phyloP scores from a whole-genome alignment of 2,888 invertebrate genomes.

The Agonopterix subpropinquella region DNA sequence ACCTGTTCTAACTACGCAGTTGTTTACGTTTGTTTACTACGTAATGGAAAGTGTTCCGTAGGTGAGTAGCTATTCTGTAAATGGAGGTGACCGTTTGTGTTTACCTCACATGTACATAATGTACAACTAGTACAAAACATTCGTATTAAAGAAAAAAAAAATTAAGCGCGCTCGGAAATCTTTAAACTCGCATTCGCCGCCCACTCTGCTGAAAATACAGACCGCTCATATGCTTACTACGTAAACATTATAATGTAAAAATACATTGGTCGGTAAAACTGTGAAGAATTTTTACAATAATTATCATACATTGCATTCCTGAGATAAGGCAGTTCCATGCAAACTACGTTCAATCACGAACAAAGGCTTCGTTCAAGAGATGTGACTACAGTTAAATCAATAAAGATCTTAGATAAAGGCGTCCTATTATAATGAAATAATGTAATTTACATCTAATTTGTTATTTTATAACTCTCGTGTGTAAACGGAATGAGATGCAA shows the following conservation, averaged over 20 bases:
- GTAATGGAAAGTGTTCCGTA: slow-evolving; percentile 17
- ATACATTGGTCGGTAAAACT: slow-evolving; percentile 14
- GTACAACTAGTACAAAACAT: too few relatives aligned
- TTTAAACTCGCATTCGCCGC: neutral
- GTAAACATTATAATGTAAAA: slow-evolving; percentile 11
- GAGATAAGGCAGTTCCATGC: slow-evolving; percentile 48
- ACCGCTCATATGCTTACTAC: slow-evolving; percentile 4
- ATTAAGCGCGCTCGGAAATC: neutral
- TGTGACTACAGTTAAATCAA: slow-evolving; percentile 25
- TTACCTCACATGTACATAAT: neutral
- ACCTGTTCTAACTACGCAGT: slow-evolving; percentile 14
- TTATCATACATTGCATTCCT: slow-evolving; percentile 52
- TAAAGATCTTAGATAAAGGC: slow-evolving; percentile 14
- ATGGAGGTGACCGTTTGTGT: slow-evolving; percentile 1
- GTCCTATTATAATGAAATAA: neutral
- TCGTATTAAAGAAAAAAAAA: neutral
- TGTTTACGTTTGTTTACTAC: slow-evolving; percentile 14
- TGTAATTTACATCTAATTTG: neutral
- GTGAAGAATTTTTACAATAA: slow-evolving; percentile 32
- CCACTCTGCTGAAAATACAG: slow-evolving; percentile 6
- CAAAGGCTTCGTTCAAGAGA: slow-evolving; percentile 27
- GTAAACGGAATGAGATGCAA: neutral
- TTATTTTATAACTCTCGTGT: neutral
- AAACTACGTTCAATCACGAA: slow-evolving; percentile 44
- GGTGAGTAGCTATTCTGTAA: slow-evolving; percentile 10